These are phyloP conservation scores for Ranitomeya variabilis DNA, from an alignment of 2,113 vertebrate genomes.

Conservation along the genomic window DNA sequence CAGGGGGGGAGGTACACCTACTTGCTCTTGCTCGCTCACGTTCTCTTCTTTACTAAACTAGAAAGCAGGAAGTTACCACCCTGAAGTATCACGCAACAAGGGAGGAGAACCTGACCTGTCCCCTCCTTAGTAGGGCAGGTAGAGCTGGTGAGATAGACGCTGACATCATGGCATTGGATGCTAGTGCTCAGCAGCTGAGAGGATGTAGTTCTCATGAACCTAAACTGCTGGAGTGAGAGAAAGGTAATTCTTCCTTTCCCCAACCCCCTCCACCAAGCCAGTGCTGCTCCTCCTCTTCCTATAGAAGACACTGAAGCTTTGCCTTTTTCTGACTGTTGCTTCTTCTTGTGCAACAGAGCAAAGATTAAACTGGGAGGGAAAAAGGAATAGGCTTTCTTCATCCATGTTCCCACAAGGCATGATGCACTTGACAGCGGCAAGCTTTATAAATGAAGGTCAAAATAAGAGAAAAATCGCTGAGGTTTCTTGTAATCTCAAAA, in stretches of 20 bases:
- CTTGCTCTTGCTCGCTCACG: conserved; percentile 40
- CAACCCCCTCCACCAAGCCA: conserved; percentile 35
- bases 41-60: conserved; percentile 53
- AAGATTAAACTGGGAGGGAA: conserved; percentile 38
- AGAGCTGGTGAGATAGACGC: conserved; percentile 13
- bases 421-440: neutral
- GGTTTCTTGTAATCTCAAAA: neutral
- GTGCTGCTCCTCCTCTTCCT: conserved; percentile 57
- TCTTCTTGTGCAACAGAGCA: conserved; percentile 51
- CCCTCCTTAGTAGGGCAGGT: conserved; percentile 56
- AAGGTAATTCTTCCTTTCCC: conserved; percentile 46
- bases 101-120: conserved; percentile 55
- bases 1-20: conserved; percentile 31
- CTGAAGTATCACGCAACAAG: conserved; percentile 56
- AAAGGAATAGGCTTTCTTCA: neutral
- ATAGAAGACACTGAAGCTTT: conserved; percentile 50
- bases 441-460: neutral
- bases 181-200: conserved; percentile 31
- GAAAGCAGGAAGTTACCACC: conserved; percentile 58
- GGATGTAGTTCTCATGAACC: conserved; percentile 40
- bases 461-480: neutral
- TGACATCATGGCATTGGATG: conserved; percentile 53
- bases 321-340: conserved; percentile 47
- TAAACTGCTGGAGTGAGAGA: conserved; percentile 47
- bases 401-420: neutral